These are phyloP conservation scores for Anarrhichthys ocellatus DNA, from an alignment of 2,113 vertebrate genomes.

Conservation along the genomic window DNA sequence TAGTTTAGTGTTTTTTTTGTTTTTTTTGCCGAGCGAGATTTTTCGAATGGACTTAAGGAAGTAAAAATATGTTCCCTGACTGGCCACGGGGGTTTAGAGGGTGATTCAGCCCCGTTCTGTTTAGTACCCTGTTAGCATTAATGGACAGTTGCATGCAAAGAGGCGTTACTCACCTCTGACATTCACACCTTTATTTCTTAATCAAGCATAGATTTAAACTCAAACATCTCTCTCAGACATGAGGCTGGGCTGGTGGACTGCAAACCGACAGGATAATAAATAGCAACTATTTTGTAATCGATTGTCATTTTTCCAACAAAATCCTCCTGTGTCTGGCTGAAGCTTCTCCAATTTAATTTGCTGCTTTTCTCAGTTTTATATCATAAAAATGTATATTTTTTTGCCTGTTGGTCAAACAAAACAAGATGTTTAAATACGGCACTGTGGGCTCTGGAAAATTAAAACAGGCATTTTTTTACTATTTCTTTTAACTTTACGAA, in stretches of 20 bases:
- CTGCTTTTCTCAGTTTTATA: background rate
- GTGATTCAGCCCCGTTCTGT: slow-evolving; percentile 18
- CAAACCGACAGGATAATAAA: background rate
- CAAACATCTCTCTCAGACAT: background rate
- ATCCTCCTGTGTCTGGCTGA: background rate
- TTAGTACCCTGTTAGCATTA: slow-evolving; percentile 41
- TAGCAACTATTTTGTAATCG: background rate
- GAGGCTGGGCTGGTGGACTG: background rate
- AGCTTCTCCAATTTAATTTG: background rate
- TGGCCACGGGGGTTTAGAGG: too few relatives aligned
- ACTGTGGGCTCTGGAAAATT: background rate
- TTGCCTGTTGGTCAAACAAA: background rate
- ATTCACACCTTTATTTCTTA: slow-evolving; percentile 34
- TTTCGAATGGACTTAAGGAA: background rate
- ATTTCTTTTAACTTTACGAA: background rate
- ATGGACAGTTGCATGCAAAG: slow-evolving; percentile 27
- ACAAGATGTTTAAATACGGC: background rate
- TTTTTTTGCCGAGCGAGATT: background rate
- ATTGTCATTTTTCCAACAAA: background rate
- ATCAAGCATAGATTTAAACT: background rate
- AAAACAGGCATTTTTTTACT: background rate
- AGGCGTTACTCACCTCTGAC: background rate
- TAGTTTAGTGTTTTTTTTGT: background rate
- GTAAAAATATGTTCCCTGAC: background rate
- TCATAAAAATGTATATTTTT: background rate